A percentile compares a stretch with the other conserved stretches of the same genome.
Conservation (phyloP, 1,140 invertebrate genomes). For the Carcinoscorpius rotundicauda region DNA sequence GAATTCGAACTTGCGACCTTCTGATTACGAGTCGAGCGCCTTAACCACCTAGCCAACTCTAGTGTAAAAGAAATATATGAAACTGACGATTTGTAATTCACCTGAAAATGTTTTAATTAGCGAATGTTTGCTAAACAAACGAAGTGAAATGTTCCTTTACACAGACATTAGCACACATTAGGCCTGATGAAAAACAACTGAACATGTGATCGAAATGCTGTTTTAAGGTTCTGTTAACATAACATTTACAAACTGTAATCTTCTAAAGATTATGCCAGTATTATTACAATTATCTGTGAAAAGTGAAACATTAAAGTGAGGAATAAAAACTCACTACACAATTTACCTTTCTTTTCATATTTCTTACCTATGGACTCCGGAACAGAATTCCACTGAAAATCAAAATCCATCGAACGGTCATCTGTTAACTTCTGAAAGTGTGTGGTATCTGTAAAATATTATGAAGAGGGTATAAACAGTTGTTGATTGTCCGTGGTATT, state of each 20-base stretch:
- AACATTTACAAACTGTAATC: neutral
- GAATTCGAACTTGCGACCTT: no score
- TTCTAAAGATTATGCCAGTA: neutral
- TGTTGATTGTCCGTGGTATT: no score
- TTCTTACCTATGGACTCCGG: constrained; percentile 59
- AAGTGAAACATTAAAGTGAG: constrained; percentile 6
- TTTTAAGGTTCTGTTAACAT: constrained; percentile 7
- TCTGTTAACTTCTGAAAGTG: constrained; percentile 70
- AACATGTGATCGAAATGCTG: no score
- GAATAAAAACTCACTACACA: neutral
- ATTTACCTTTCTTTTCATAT: neutral
- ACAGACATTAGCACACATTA: no score
- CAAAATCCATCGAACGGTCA: constrained; percentile 54
- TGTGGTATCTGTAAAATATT: constrained; percentile 53
- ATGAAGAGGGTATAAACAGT: constrained; percentile 1
- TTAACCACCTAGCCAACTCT: no score
- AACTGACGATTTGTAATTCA: no score
- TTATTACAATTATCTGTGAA: constrained; percentile 8
- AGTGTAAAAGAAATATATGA: no score
- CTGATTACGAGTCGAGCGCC: no score
- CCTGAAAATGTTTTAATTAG: no score
- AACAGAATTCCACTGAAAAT: constrained; percentile 79
- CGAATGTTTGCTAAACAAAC: no score
- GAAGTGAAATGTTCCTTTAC: no score
- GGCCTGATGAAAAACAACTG: no score